Conservation (phyloP, 1,140 invertebrate genomes). For the Leguminivora glycinivorella region DNA sequence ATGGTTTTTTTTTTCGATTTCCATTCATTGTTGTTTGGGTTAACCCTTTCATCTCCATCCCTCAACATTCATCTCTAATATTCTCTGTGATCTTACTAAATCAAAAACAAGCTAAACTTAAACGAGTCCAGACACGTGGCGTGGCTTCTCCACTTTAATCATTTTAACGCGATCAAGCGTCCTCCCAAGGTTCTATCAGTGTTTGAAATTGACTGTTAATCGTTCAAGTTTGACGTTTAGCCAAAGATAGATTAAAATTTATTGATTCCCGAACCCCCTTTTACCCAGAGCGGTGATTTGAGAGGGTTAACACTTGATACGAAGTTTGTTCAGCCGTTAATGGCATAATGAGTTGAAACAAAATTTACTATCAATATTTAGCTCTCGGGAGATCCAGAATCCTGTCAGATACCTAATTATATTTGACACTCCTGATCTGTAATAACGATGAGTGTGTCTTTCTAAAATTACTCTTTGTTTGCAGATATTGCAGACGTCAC, state of each 20-base stretch:
- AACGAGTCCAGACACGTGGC: slow-evolving; percentile 4
- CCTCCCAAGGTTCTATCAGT: slow-evolving; percentile 18
- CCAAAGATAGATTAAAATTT: slow-evolving; percentile 27
- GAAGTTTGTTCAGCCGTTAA: slow-evolving; percentile 18
- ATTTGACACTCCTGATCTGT: too few relatives aligned
- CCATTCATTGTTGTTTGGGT: too few relatives aligned
- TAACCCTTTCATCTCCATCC: too few relatives aligned
- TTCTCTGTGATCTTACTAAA: background rate
- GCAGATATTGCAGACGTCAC: too few relatives aligned
- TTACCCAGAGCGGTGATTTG: slow-evolving; percentile 17
- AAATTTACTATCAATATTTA: background rate
- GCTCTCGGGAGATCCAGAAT: too few relatives aligned
- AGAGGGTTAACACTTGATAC: slow-evolving; percentile 19
- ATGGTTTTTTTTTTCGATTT: too few relatives aligned
- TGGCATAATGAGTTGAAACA: background rate
- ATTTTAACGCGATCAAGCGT: slow-evolving; percentile 26
- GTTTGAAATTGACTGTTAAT: slow-evolving; percentile 29
- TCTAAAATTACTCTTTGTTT: too few relatives aligned
- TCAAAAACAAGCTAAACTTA: background rate
- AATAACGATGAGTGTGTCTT: too few relatives aligned
- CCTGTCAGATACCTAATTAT: too few relatives aligned
- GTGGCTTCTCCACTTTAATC: slow-evolving; percentile 15
- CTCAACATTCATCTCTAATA: too few relatives aligned
- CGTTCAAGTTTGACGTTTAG: slow-evolving; percentile 28
- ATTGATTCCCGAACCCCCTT: slow-evolving; percentile 19